These are phyloP conservation scores for Congeria kusceri DNA, from an alignment of 2,888 invertebrate genomes.

Conservation along the genomic window DNA sequence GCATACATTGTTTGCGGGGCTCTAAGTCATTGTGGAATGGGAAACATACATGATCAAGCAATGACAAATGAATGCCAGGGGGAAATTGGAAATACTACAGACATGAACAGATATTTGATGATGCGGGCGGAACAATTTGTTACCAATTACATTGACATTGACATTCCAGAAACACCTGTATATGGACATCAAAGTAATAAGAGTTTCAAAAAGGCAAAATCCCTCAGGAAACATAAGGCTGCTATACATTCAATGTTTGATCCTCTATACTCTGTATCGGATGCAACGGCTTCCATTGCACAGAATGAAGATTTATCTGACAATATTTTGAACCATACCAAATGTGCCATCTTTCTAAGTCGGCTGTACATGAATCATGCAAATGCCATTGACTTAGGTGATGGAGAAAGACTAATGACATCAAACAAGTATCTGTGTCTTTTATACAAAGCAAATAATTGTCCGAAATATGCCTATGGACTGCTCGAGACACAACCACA, in stretches of 20 bases:
- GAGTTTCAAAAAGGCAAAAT: too few relatives aligned
- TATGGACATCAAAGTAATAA: too few relatives aligned
- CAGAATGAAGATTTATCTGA: slow-evolving; percentile 5
- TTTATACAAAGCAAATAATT: slow-evolving; percentile 27
- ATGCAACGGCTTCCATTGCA: not conserved
- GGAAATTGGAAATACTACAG: too few relatives aligned
- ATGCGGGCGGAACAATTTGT: too few relatives aligned
- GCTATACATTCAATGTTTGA: slow-evolving; percentile 20
- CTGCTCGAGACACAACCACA: slow-evolving; percentile 46
- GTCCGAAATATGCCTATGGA: slow-evolving; percentile 57
- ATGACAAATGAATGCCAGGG: too few relatives aligned
- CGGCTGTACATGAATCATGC: slow-evolving; percentile 37
- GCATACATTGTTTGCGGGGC: too few relatives aligned
- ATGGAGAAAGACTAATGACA: slow-evolving; percentile 44
- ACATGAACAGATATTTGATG: too few relatives aligned
- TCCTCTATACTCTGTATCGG: slow-evolving; percentile 4
- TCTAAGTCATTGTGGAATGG: too few relatives aligned
- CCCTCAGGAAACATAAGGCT: too few relatives aligned
- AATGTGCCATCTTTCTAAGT: too few relatives aligned
- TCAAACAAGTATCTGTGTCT: slow-evolving; percentile 36
- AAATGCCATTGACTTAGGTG: slow-evolving; percentile 51
- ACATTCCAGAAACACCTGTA: too few relatives aligned
- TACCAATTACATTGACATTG: not conserved
- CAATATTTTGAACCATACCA: slow-evolving; percentile 33
- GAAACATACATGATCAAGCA: too few relatives aligned